Percentiles rank a stretch among this genome's conserved stretches.
phyloP scores from a whole-genome alignment of 2,113 vertebrate species.

The Herpailurus yagouaroundi region DNA sequence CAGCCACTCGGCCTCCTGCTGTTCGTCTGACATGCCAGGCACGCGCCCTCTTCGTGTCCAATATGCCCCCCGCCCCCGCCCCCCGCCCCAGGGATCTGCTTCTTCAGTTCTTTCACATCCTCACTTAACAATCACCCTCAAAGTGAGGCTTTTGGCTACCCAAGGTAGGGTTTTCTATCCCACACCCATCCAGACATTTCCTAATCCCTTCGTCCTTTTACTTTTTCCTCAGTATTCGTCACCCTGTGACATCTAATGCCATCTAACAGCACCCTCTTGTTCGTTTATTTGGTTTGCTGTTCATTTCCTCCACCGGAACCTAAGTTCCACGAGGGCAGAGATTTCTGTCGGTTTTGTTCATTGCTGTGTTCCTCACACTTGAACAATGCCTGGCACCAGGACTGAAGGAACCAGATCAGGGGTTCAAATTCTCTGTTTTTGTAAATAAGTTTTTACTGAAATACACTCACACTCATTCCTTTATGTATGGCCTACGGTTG shows the following conservation, averaged over 20 bases:
- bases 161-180: background rate
- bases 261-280: background rate
- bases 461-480: background rate
- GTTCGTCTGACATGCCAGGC: background rate
- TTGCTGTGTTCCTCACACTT: background rate
- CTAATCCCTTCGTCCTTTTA: background rate
- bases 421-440: background rate
- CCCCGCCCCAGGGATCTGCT: rapidly evolving
- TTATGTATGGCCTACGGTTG: background rate
- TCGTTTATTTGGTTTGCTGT: background rate
- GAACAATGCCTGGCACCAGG: background rate
- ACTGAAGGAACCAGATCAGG: too few relatives aligned
- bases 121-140: background rate
- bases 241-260: background rate
- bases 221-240: background rate
- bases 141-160: background rate
- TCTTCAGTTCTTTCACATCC: background rate
- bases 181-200: background rate
- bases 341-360: background rate
- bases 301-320: background rate
- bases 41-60: background rate
- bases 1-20: rapidly evolving
- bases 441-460: background rate
- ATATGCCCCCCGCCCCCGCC: too few relatives aligned
- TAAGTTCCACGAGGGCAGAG: background rate